These are phyloP conservation scores for Ctenoplectra terminalis DNA, from an alignment of 1,140 invertebrate genomes.

Conservation along the genomic window DNA sequence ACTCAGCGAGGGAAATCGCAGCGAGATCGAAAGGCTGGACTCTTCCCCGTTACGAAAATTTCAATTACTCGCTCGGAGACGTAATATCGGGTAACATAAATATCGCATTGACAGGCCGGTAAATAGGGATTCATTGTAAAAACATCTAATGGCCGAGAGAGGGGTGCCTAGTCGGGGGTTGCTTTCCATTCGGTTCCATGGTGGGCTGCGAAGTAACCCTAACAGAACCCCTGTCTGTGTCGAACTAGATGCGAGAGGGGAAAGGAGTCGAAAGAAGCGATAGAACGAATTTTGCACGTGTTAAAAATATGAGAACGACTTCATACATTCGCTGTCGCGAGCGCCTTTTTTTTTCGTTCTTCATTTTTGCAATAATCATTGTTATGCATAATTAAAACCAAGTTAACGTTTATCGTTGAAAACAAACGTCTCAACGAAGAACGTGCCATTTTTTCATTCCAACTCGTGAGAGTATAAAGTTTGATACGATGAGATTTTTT, in stretches of 20 bases:
- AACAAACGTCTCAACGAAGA: too few species aligned
- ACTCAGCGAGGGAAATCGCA: constrained; percentile 68
- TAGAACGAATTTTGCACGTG: constrained; percentile 48
- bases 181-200: constrained; percentile 65
- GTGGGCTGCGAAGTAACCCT: constrained; percentile 61
- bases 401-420: too few species aligned
- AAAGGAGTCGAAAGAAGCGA: not conserved
- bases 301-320: constrained; percentile 36
- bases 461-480: too few species aligned
- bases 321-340: not conserved
- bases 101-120: constrained; percentile 79
- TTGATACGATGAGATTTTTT: too few species aligned
- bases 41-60: constrained; percentile 70
- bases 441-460: too few species aligned
- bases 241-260: not conserved
- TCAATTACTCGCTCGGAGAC: constrained; percentile 80
- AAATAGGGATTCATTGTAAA: constrained; percentile 81
- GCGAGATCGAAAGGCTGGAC: not conserved
- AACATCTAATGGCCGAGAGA: constrained; percentile 67
- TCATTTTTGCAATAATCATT: not conserved
- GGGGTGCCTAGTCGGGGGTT: constrained; percentile 32
- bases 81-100: constrained; percentile 81
- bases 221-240: constrained; percentile 65
- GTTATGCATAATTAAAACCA: too few species aligned
- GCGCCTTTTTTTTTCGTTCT: not conserved